Base-by-base conservation (phyloP, 2,113 vertebrate species). In the Ophiodon elongatus region DNA sequence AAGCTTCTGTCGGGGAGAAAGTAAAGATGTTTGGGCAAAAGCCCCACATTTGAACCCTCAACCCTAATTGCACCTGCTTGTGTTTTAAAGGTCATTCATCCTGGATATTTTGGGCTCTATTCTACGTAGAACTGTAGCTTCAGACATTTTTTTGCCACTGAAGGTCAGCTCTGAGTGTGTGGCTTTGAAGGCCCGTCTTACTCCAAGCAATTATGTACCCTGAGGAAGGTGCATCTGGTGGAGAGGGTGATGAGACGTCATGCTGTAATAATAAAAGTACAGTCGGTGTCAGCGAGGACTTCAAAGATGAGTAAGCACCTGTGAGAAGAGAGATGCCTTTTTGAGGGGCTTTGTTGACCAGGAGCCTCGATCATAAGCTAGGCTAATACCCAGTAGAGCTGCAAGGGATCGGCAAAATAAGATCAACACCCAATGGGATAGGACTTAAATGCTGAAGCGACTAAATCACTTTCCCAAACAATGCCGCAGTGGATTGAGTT, bases 201-300 rank as follows among this genome's bases (percentile, higher is more conserved):
- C 50, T 60, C 76, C 25, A 62, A 85, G 68, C 83, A 86, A 67
- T 88, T 82, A 79, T 35, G 52, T 83, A 70, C 64, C 85, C 14
- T 50, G 86, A 79, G 78, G 62, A 43, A 82, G 35, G 66, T 50
- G 73, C 41, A 72, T 84, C 74, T 81, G 71, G 33, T 31, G 70
- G 60, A 76, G 52, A 65, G 63, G 72, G n/a, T 79, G 57, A 83
- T 37, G 29, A 35, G 50, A 76, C 59, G 69, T 60, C 37, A 9
- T 39, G 29, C 56, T 71, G 78, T 86, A 83, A 91, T 86, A 83
- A 91, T 84, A 67, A 73, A 79, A 70, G 70, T 33, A 62, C n/a
- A 56, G 31, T 23, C 21, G 1, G 39, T 66, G 71, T 76, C 60
- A 77, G 43, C 17, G 11, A 84, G 10, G 77, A 75, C 59, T 82